Percentiles rank a stretch among this genome's conserved stretches.
These are phyloP conservation scores for Branchellion lobata DNA, from an alignment of 2,888 invertebrate genomes.

Conservation along the genomic window DNA sequence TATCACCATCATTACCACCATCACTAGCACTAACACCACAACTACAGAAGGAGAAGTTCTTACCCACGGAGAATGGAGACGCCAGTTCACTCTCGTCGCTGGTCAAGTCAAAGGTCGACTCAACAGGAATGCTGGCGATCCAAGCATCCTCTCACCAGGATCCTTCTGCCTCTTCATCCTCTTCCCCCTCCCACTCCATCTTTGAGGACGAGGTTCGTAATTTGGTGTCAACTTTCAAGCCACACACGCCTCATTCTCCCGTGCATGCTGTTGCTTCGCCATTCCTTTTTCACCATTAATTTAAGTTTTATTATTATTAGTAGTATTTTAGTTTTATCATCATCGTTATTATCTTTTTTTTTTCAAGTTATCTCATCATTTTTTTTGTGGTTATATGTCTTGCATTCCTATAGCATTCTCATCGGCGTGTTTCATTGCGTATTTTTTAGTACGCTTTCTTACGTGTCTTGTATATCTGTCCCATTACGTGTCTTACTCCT, in stretches of 20 bases:
- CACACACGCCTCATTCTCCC: no score
- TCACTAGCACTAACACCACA: background rate
- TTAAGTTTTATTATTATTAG: background rate
- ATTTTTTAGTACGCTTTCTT: no score
- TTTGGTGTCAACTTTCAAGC: background rate
- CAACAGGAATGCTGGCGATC: background rate
- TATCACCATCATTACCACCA: no score
- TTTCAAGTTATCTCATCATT: constrained; percentile 5
- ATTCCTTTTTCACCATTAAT: no score
- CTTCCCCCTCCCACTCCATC: background rate
- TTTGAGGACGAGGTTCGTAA: background rate
- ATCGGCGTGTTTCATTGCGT: no score
- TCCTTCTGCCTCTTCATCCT: background rate
- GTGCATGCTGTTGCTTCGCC: no score
- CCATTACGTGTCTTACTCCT: no score
- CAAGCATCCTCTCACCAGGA: background rate
- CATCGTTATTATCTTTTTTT: background rate
- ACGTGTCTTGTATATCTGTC: no score
- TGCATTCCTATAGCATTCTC: no score
- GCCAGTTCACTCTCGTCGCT: background rate
- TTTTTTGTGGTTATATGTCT: no score
- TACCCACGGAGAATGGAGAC: background rate
- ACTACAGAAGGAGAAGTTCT: background rate
- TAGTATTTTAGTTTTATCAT: background rate
- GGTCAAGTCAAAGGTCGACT: background rate